Evolutionary conservation across 2,888 invertebrate genomes (phyloP).

Genomic region (Chalcis sispes): DNA sequence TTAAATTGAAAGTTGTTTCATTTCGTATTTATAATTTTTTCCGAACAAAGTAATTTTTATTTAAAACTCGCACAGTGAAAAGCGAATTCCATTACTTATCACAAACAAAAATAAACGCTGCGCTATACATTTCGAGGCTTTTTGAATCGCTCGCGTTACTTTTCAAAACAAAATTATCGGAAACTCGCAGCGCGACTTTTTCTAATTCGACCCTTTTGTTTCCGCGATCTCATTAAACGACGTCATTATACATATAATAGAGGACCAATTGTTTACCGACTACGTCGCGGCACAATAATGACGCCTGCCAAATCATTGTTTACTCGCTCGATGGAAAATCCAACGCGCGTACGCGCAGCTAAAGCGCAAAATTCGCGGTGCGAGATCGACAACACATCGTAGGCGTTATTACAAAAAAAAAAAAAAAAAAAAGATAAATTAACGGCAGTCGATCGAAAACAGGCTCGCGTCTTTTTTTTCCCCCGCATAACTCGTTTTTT

Average conservation of each 20-base stretch:
- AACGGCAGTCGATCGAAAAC: background rate
- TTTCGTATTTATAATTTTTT: too few relatives aligned
- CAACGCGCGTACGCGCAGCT: background rate
- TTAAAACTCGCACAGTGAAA: too few relatives aligned
- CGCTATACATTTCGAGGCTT: background rate
- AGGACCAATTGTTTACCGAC: background rate
- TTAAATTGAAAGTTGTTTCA: too few relatives aligned
- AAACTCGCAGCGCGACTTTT: background rate
- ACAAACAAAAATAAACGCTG: too few relatives aligned
- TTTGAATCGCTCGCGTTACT: background rate
- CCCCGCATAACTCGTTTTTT: background rate
- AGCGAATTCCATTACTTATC: too few relatives aligned
- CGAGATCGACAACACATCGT: too few relatives aligned
- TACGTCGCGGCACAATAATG: background rate
- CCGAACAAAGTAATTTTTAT: too few relatives aligned
- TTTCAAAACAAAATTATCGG: background rate
- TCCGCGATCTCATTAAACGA: background rate
- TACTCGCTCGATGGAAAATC: background rate
- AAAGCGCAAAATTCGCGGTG: too few relatives aligned
- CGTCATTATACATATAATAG: background rate
- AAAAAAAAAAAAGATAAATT: slow-evolving; percentile 5
- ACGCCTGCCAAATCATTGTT: background rate
- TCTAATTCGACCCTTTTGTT: background rate
- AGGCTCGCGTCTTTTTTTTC: background rate
- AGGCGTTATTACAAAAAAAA: background rate